These are phyloP conservation scores for Andrena bucephala DNA, from an alignment of 2,888 invertebrate genomes.

Conservation along the genomic window DNA sequence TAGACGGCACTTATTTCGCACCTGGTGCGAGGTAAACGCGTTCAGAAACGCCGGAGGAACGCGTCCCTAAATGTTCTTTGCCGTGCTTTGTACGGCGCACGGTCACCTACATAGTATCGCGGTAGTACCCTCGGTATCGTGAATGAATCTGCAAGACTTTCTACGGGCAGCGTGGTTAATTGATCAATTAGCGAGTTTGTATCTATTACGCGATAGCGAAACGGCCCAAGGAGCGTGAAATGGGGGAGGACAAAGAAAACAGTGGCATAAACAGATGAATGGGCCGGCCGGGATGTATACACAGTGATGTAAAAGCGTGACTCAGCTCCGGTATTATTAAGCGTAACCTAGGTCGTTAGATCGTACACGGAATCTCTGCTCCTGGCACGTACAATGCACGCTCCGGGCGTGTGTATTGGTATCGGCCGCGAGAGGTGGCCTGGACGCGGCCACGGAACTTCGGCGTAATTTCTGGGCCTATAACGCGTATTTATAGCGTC, in stretches of 20 bases:
- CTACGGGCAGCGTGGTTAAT: conserved; percentile 1
- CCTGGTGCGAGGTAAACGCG: too few species aligned
- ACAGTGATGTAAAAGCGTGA: conserved; percentile 43
- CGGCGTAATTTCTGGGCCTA: not conserved
- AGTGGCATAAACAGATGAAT: conserved; percentile 34
- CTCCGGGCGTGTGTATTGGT: conserved; percentile 26
- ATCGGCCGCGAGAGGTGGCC: conserved; percentile 9
- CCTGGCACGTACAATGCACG: conserved; percentile 13
- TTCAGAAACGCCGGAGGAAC: not conserved
- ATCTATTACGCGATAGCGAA: not conserved
- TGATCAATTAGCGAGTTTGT: conserved; percentile 17
- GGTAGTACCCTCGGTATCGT: not conserved
- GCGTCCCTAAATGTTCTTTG: not conserved
- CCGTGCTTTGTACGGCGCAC: not conserved
- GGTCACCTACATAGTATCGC: not conserved
- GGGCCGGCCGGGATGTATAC: conserved; percentile 26
- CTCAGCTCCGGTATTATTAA: conserved; percentile 53
- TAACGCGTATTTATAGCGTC: too few species aligned
- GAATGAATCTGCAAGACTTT: not conserved
- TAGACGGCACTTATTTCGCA: too few species aligned
- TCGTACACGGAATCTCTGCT: conserved; percentile 23
- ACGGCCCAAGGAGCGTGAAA: conserved; percentile 26
- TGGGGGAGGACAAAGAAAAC: conserved; percentile 20
- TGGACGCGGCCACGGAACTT: not conserved
- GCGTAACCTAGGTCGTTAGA: conserved; percentile 41